A percentile compares a stretch with the other conserved stretches of the same genome.
These are phyloP conservation scores for Drosophila infuscata DNA, from an alignment of 2,888 invertebrate species.

Conservation along the genomic window DNA sequence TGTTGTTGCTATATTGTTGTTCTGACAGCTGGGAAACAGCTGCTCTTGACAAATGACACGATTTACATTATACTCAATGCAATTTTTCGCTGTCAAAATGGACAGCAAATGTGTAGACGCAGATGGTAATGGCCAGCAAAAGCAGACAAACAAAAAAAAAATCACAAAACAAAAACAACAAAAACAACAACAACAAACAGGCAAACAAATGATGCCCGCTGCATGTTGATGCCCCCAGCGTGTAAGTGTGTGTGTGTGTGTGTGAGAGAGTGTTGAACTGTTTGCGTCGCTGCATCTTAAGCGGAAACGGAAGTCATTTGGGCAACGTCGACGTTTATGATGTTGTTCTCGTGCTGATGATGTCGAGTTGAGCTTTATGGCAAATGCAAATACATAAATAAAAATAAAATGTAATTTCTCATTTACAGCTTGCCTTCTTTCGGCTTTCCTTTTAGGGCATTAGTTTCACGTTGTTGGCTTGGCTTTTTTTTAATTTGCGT, in stretches of 20 bases:
- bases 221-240: conserved; percentile 57
- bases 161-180: conserved; percentile 10
- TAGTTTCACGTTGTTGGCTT: conserved; percentile 18
- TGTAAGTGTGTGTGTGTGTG: not conserved
- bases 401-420: conserved; percentile 72
- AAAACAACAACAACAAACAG: conserved; percentile 27
- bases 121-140: conserved; percentile 67
- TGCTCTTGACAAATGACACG: conserved; percentile 82
- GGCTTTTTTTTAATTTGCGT: conserved; percentile 57
- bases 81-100: conserved; percentile 77
- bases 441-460: not conserved
- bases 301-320: conserved; percentile 81
- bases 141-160: conserved; percentile 15
- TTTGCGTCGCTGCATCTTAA: conserved; percentile 66
- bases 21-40: conserved; percentile 59
- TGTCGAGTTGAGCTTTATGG: conserved; percentile 66
- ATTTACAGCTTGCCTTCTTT: conserved; percentile 55
- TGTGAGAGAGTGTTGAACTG: conserved; percentile 11
- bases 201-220: conserved; percentile 72
- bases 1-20: conserved; percentile 24
- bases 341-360: conserved; percentile 49
- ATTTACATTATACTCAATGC: conserved; percentile 81
- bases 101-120: conserved; percentile 73
- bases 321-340: conserved; percentile 65
- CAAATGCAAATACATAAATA: conserved; percentile 72